Evolutionary conservation across 1,140 invertebrate genomes (phyloP).

Genomic region (Macrobrachium nipponense): DNA sequence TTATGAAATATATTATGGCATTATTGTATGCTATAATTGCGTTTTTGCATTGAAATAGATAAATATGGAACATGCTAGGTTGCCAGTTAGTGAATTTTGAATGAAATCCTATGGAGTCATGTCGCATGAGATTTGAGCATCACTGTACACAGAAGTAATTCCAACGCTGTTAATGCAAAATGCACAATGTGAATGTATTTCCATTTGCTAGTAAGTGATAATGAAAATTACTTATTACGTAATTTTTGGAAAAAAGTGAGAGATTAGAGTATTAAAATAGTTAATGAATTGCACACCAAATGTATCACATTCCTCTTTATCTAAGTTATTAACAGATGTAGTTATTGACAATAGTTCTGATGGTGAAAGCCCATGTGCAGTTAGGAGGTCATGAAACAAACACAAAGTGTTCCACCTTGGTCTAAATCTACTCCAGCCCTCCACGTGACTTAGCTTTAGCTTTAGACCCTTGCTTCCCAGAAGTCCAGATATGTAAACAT

Average conservation of each 20-base stretch:
- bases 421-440: conserved; percentile 35
- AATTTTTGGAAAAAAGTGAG: conserved; percentile 21
- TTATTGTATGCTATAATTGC: no score
- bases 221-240: not conserved
- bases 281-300: not conserved
- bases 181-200: no score
- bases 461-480: conserved; percentile 43
- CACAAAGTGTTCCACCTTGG: conserved; percentile 36
- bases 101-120: no score
- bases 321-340: not conserved
- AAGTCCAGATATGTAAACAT: conserved; percentile 71
- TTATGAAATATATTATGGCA: no score
- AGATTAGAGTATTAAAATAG: conserved; percentile 6
- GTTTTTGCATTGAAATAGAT: no score
- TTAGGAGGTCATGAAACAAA: conserved; percentile 7
- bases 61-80: no score
- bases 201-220: not conserved
- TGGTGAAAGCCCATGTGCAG: conserved; percentile 45
- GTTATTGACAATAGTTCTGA: conserved; percentile 10
- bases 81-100: no score
- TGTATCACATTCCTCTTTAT: not conserved
- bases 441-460: conserved; percentile 29
- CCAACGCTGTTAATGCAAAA: no score
- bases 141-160: no score
- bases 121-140: no score